Evolutionary conservation across 2,113 vertebrate genomes (phyloP).

Genomic region (Zosterops pallidus): DNA sequence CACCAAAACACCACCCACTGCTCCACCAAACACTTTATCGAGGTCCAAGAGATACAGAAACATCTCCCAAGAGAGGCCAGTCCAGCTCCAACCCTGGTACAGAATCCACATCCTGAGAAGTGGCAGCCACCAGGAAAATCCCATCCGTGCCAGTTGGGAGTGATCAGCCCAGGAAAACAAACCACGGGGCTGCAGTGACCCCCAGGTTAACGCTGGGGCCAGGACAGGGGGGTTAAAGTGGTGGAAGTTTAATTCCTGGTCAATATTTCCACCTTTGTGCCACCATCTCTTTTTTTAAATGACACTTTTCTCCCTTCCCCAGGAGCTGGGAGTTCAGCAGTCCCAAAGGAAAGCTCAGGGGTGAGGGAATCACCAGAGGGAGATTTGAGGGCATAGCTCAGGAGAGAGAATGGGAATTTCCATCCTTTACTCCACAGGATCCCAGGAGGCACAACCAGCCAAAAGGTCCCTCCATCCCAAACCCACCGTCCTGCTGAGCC

Average conservation of each 20-base stretch:
- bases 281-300: neutral
- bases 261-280: neutral
- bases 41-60: neutral
- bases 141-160: too few species aligned
- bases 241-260: neutral
- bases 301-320: neutral
- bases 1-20: neutral
- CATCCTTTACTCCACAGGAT: neutral
- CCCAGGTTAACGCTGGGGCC: fast-evolving
- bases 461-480: neutral
- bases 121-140: neutral
- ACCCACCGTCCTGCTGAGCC: neutral
- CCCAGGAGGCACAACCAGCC: neutral
- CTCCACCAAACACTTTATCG: neutral
- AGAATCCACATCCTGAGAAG: neutral
- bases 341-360: neutral
- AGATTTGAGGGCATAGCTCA: neutral
- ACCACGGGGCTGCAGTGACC: neutral
- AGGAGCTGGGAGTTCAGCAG: neutral
- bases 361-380: neutral
- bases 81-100: neutral
- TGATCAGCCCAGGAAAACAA: too few species aligned
- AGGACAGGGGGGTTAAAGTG: neutral
- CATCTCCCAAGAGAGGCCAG: neutral
- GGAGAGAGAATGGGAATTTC: neutral